Percentiles rank a stretch among this genome's conserved stretches.
Conservation (phyloP, 2,113 vertebrate species). For the Sorex araneus region DNA sequence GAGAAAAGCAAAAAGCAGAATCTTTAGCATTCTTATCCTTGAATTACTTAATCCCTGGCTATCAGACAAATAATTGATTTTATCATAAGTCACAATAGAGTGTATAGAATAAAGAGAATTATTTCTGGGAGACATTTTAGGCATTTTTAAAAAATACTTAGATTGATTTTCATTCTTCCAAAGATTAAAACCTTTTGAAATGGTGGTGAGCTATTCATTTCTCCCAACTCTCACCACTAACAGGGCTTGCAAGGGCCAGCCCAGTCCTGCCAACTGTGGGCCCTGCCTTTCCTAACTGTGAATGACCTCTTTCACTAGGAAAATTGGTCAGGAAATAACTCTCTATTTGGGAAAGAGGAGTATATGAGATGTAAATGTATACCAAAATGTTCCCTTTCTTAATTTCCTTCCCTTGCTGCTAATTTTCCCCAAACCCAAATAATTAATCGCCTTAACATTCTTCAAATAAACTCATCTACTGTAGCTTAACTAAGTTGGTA, state of each 20-base stretch:
- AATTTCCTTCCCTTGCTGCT: constrained; percentile 70
- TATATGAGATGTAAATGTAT: constrained; percentile 42
- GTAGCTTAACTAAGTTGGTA: neutral
- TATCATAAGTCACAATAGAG: constrained; percentile 30
- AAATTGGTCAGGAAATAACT: constrained; percentile 74
- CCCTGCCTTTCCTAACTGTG: constrained; percentile 51
- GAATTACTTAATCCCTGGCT: constrained; percentile 25
- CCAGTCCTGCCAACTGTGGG: neutral
- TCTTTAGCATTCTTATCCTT: neutral
- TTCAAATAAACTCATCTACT: constrained; percentile 43
- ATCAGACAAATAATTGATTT: neutral
- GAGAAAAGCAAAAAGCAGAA: constrained; percentile 7
- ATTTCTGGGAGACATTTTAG: constrained; percentile 21
- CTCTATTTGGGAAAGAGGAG: constrained; percentile 61
- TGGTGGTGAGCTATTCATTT: constrained; percentile 59
- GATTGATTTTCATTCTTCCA: constrained; percentile 32
- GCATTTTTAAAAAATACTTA: constrained; percentile 26
- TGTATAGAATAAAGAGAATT: neutral
- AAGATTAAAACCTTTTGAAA: constrained; percentile 58
- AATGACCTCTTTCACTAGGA: constrained; percentile 80
- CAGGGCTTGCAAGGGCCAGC: neutral
- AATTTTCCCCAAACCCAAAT: constrained; percentile 52
- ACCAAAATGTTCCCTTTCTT: constrained; percentile 72
- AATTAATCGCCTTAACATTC: constrained; percentile 52
- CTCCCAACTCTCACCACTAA: constrained; percentile 11